phyloP scores from a whole-genome alignment of 2,797 vertebrate species.

The Graptemys geographica region DNA sequence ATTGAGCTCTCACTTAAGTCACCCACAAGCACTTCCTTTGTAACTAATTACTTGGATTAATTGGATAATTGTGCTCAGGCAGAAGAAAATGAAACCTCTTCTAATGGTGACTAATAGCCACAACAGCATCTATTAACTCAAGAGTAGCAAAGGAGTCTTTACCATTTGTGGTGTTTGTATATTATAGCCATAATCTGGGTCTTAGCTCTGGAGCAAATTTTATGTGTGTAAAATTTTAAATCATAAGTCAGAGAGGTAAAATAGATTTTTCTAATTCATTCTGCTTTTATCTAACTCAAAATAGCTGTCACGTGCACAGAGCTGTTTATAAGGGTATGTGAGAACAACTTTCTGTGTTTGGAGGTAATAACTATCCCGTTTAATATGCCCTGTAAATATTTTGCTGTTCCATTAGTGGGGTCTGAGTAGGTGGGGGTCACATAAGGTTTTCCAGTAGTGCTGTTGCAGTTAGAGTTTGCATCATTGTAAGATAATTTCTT shows the following conservation, averaged over 20 bases:
- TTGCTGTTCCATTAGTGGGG: accelerated
- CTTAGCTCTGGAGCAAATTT: accelerated
- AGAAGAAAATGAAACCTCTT: conserved; percentile 33
- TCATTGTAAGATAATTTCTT: neutral
- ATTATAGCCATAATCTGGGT: neutral
- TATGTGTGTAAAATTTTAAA: neutral
- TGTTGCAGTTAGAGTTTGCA: accelerated
- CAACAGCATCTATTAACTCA: conserved; percentile 20
- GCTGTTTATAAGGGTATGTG: neutral
- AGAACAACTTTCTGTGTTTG: neutral
- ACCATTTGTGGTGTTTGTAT: neutral
- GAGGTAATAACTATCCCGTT: neutral
- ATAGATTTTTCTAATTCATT: neutral
- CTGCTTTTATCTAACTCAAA: neutral
- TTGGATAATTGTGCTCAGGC: conserved; percentile 24
- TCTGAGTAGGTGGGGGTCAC: accelerated
- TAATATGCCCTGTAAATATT: neutral
- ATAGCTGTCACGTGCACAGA: accelerated
- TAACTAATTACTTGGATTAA: conserved; percentile 47
- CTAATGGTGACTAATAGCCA: conserved; percentile 19
- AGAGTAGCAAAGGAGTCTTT: neutral
- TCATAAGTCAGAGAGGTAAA: neutral
- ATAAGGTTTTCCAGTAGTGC: accelerated
- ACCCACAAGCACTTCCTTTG: conserved; percentile 60
- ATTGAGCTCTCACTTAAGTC: conserved; percentile 54